Evolutionary conservation across 2,797 vertebrate genomes (phyloP), one percentile per base, ranked within the genome.

Genomic region (Epinephelus malabaricus): DNA sequence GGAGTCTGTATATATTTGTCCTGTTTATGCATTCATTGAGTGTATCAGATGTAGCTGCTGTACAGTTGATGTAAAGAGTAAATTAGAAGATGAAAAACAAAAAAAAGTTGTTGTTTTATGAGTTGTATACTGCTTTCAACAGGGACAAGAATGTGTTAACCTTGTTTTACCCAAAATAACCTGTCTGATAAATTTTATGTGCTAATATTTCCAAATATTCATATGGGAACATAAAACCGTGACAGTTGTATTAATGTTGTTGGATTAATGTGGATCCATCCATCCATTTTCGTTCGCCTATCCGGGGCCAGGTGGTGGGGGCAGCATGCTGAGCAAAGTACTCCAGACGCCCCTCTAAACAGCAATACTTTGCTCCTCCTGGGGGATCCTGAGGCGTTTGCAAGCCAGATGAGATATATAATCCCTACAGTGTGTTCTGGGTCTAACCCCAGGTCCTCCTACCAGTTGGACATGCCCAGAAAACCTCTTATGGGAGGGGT

Each of bases 1-100:
- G 87, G 90, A 92, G 88, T 91, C 73, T 92, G 89, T 92, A 91
- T 74, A 84, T 91, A 83, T 64, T 67, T 91, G 80, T 89, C 67
- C 50, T 85, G 78, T 83, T 81, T 5, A 38, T 85, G 68, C 67
- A 55, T 87, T 79, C 53, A 55, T 3, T 72, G 55, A 86, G 76
- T 85, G 49, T 73, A 50, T 86, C 68, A 30, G 55, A 76, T 83
- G 87, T 90, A 89, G 87, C 81, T 89, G 83, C 75, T 92, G 90
- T 88, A 88, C 85, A 85, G 89, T 85, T 75, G 45, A 74, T 88
- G 78, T 86, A 79, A 87, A 89, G 61, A 90, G 84, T 88, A 86
- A 90, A 89, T 62, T 79, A 86, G 82, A 86, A 83, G 68, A 86
- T 63, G 62, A 47, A 69, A 54, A 78, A 83, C 51, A 18, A 49